phyloP scores from a whole-genome alignment of 2,113 vertebrate genomes.

The Pan troglodytes region DNA sequence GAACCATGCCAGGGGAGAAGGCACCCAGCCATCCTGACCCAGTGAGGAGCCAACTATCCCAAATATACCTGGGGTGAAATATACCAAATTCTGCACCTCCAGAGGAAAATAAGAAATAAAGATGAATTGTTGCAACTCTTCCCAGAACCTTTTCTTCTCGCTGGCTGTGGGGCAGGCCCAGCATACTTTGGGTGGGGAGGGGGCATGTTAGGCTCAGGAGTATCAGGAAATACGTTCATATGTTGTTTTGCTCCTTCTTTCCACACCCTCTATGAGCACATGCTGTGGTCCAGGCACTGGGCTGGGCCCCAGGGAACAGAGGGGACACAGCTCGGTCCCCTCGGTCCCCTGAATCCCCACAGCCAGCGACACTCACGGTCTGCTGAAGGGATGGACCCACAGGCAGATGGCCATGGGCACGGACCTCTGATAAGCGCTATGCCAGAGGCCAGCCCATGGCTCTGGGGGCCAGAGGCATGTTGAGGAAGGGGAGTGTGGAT shows the following conservation, averaged over 20 bases:
- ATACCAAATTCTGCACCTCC: background rate
- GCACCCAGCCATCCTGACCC: background rate
- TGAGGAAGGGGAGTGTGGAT: background rate
- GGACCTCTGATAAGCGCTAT: background rate
- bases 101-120: slow-evolving; percentile 15
- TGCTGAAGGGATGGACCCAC: background rate
- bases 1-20: background rate
- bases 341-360: no score
- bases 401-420: background rate
- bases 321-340: no score
- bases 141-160: accelerated
- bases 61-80: background rate
- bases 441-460: background rate
- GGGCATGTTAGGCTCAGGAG: background rate
- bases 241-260: no score
- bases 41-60: background rate
- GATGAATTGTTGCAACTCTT: accelerated
- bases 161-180: background rate
- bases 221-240: no score
- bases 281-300: no score
- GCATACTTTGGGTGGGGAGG: background rate
- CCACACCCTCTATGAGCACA: no score
- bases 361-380: no score
- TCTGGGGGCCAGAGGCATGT: accelerated
- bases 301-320: no score